phyloP scores from a whole-genome alignment of 2,888 invertebrate species.

The Campoplex capitator region DNA sequence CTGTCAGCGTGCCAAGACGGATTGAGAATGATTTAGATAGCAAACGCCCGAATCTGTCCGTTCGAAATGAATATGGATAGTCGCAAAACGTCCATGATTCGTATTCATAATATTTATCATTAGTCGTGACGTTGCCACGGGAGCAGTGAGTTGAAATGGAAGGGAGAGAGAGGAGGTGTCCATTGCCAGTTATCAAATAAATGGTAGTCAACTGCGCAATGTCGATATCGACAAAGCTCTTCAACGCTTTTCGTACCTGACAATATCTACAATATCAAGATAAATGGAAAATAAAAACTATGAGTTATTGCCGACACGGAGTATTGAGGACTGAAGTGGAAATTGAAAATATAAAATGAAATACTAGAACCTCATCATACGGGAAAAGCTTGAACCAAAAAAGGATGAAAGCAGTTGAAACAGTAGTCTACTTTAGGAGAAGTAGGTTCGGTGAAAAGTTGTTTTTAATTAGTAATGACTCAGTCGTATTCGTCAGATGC shows the following conservation, averaged over 20 bases:
- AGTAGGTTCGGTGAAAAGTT: no score
- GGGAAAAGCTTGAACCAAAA: no score
- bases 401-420: no score
- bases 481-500: no score
- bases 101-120: slow-evolving; percentile 59
- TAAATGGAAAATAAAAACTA: slow-evolving; percentile 13
- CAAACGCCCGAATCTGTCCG: slow-evolving; percentile 50
- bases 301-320: not conserved
- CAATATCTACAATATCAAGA: not conserved
- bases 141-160: not conserved
- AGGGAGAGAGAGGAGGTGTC: slow-evolving; percentile 21
- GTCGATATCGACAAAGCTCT: slow-evolving; percentile 34
- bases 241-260: not conserved
- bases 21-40: slow-evolving; percentile 55
- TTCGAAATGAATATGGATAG: slow-evolving; percentile 66
- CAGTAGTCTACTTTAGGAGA: no score
- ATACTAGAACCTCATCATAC: no score
- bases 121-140: slow-evolving; percentile 19
- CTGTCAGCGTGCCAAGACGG: slow-evolving; percentile 44
- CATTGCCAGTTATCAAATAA: slow-evolving; percentile 55
- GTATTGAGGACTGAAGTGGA: no score
- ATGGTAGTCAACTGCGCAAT: slow-evolving; percentile 48
- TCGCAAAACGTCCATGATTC: slow-evolving; percentile 60
- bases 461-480: no score
- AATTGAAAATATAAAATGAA: no score